Conservation (phyloP, 2,113 vertebrate genomes). For the Hippocampus zosterae region DNA sequence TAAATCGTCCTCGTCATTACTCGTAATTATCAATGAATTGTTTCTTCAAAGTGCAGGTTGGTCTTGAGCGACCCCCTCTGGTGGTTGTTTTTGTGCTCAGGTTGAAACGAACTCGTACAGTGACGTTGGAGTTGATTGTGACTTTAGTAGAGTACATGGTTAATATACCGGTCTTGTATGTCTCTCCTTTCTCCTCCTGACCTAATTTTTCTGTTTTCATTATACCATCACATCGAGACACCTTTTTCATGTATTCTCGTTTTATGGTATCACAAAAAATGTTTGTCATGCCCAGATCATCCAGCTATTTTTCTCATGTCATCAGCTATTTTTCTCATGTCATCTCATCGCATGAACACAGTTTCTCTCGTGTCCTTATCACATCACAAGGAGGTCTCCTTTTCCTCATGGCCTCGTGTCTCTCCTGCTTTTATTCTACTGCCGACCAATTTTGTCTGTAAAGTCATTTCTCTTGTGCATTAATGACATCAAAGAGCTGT, state of each 20-base stretch:
- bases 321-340: too few species aligned
- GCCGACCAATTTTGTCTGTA: background rate
- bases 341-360: background rate
- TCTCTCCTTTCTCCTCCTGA: too few species aligned
- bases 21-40: background rate
- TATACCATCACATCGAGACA: background rate
- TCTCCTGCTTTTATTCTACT: background rate
- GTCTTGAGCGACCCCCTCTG: slow-evolving; percentile 15
- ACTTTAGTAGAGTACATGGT: too few species aligned
- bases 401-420: background rate
- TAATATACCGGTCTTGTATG: too few species aligned
- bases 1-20: background rate
- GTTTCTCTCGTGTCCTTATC: background rate
- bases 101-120: slow-evolving; percentile 30
- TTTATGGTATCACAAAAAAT: too few species aligned
- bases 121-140: slow-evolving; percentile 11
- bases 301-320: background rate
- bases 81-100: slow-evolving; percentile 33
- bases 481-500: background rate
- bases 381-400: background rate
- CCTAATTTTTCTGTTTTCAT: background rate
- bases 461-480: background rate
- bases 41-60: background rate
- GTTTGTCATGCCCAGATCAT: background rate
- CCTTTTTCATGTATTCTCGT: too few species aligned